Base-by-base conservation (phyloP, 2,888 invertebrate genomes). In the Nysson spinosus region DNA sequence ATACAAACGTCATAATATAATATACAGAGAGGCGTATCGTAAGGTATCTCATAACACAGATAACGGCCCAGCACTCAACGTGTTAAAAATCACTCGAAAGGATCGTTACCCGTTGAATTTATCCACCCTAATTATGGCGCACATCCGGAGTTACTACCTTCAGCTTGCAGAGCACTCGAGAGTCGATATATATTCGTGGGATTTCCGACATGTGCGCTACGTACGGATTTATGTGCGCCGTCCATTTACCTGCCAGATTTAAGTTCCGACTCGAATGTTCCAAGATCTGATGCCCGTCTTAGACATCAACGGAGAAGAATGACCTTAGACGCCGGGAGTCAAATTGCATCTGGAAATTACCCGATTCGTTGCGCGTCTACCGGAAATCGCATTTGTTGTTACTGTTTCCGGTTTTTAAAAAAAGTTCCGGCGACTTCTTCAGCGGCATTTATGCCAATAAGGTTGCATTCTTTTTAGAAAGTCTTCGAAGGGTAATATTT, bases 341-440 rank as follows among this genome's bases (percentile, higher is more conserved):
- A 61, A 65, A 65, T 61, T 47, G 65, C 46, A 55, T 26, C 55
- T 42, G 65, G 65, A 65, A 65, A 65, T 65, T 65, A 65, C 65
- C 43, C 55, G 50, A 65, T 61, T 24, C 46, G 47, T 61, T 50
- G 43, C 5, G 24, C 6, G 24, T 35, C 9, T 16, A 6, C 11
- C 11, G n/a, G 24, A 7, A 19, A 20, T 39, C 16, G 20, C n/a
- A n/a, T n/a, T n/a, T n/a, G n/a, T n/a, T n/a, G n/a, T n/a, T n/a
- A n/a, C n/a, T n/a, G n/a, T n/a, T n/a, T n/a, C n/a, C n/a, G n/a
- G n/a, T n/a, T n/a, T n/a, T n/a, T n/a, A n/a, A n/a, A n/a, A n/a
- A n/a, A n/a, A n/a, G n/a, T n/a, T n/a, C n/a, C n/a, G n/a, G n/a
- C n/a, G n/a, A n/a, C n/a, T n/a, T n/a, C n/a, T n/a, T n/a, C n/a